A percentile compares a stretch with the other conserved stretches of the same genome.
These are phyloP conservation scores for Delia radicum DNA, from an alignment of 1,140 invertebrate species.

Conservation along the genomic window DNA sequence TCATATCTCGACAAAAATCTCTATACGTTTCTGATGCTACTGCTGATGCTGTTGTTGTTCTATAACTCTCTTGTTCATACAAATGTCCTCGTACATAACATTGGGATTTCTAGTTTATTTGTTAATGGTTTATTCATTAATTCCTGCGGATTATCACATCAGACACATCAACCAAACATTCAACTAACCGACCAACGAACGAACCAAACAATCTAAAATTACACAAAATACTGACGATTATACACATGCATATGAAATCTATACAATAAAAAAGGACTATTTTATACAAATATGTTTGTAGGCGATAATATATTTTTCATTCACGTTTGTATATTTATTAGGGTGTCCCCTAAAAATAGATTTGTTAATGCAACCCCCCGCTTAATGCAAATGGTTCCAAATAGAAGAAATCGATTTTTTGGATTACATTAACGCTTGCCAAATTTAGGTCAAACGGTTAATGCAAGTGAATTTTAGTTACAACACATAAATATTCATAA, in stretches of 20 bases:
- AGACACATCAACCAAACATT: conserved; percentile 41
- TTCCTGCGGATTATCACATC: conserved; percentile 56
- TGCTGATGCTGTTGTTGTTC: neutral
- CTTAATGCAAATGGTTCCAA: too few species aligned
- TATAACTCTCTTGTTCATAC: neutral
- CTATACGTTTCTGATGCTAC: neutral
- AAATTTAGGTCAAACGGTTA: too few species aligned
- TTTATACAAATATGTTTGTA: neutral
- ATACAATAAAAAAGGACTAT: neutral
- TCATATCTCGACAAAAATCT: neutral
- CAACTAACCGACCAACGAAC: conserved; percentile 21
- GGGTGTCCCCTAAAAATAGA: neutral
- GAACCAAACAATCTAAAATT: neutral
- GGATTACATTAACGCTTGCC: too few species aligned
- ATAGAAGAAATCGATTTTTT: too few species aligned
- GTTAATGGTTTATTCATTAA: conserved; percentile 57
- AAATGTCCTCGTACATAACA: neutral
- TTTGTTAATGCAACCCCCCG: too few species aligned
- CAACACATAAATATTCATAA: too few species aligned
- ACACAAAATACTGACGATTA: neutral
- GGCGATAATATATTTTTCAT: neutral
- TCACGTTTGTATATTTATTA: neutral
- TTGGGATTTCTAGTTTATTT: conserved; percentile 50
- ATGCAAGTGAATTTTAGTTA: too few species aligned
- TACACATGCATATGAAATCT: neutral